Percentiles rank a stretch among this genome's conserved stretches.
These are phyloP conservation scores for Axinella damicornis DNA, from an alignment of 37 sponge, comb jelly and placozoan genomes.

Conservation along the genomic window DNA sequence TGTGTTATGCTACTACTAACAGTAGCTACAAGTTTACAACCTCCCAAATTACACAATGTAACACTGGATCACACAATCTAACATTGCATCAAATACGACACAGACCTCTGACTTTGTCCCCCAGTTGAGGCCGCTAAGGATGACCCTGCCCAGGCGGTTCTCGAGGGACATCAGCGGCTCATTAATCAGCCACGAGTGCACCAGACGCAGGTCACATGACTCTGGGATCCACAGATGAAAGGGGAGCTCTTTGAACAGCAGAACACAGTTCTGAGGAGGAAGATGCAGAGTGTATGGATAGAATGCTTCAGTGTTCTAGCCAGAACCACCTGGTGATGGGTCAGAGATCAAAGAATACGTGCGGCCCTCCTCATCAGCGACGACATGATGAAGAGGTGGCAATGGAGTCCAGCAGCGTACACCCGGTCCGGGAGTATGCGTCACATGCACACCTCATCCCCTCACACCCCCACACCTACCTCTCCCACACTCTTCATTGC, in stretches of 20 bases:
- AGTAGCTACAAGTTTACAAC: too few relatives aligned
- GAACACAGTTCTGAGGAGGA: constrained; percentile 57
- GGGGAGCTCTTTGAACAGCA: constrained; percentile 79
- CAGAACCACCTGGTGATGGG: too few relatives aligned
- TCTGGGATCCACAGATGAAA: constrained; percentile 81
- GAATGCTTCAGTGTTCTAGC: too few relatives aligned
- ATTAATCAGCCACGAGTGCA: constrained; percentile 72
- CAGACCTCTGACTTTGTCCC: constrained; percentile 55
- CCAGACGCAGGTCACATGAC: constrained; percentile 46
- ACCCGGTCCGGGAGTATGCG: constrained; percentile 73
- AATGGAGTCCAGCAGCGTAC: constrained; percentile 69
- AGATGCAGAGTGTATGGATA: neutral
- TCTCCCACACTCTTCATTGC: constrained; percentile 54
- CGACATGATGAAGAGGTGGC: too few relatives aligned
- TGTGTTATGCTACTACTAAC: too few relatives aligned
- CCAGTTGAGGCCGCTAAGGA: constrained; percentile 87
- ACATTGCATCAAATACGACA: too few relatives aligned
- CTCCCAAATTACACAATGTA: neutral
- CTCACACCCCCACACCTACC: constrained; percentile 42
- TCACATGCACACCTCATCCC: neutral
- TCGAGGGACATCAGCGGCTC: constrained; percentile 58
- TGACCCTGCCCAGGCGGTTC: constrained; percentile 68
- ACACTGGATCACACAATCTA: too few relatives aligned
- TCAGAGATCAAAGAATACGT: too few relatives aligned
- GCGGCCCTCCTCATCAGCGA: too few relatives aligned